Conservation (phyloP, 2,113 vertebrate genomes). For the Dipodomys stephensi region DNA sequence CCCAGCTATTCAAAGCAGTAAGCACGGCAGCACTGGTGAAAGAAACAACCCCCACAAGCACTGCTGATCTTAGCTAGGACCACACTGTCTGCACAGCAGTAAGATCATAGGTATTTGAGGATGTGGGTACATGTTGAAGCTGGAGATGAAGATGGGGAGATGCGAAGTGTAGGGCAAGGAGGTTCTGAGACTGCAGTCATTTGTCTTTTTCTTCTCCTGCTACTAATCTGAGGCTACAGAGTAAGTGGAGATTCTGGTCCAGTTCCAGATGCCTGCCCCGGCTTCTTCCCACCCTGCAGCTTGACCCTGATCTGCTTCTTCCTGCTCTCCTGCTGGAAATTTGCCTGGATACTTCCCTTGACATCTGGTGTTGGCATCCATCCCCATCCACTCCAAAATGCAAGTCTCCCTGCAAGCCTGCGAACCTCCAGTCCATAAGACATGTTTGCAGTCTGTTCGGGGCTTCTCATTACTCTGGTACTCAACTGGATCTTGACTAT, state of each 20-base stretch:
- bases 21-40: not conserved
- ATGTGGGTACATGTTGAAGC: not conserved
- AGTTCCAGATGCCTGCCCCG: not conserved
- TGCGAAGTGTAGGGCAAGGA: not conserved
- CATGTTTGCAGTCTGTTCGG: not conserved
- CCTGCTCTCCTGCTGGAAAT: not conserved
- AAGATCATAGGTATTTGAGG: no score
- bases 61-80: not conserved
- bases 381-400: not conserved
- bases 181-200: no score
- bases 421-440: not conserved
- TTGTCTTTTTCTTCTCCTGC: not conserved
- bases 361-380: not conserved
- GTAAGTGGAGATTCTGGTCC: no score
- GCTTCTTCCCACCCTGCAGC: not conserved
- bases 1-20: not conserved
- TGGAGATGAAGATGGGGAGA: not conserved
- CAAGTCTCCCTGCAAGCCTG: not conserved
- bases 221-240: not conserved
- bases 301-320: not conserved
- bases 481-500: not conserved
- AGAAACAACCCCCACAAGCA: not conserved
- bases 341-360: not conserved
- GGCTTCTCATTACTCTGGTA: not conserved
- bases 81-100: not conserved